A percentile compares a stretch with the other conserved stretches of the same genome.
Evolutionary conservation across 2,113 vertebrate species (phyloP).

Genomic region (Colius striatus): DNA sequence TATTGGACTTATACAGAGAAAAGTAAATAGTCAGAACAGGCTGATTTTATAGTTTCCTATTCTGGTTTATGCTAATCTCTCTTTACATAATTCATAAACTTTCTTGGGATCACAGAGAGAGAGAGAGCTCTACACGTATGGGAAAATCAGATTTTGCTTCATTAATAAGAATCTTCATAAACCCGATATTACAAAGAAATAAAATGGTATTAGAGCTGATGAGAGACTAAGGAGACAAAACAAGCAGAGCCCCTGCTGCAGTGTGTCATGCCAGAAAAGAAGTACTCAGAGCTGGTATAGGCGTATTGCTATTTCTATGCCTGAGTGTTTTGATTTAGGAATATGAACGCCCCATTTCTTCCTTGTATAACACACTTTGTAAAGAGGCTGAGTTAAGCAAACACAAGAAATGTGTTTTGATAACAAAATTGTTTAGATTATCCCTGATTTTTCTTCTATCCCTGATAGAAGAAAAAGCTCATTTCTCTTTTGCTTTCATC

Average conservation of each 20-base stretch:
- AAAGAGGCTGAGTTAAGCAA: neutral
- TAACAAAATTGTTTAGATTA: neutral
- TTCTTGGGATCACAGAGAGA: neutral
- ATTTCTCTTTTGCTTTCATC: neutral
- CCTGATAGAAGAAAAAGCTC: neutral
- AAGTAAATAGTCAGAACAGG: neutral
- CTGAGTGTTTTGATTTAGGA: neutral
- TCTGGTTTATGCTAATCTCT: neutral
- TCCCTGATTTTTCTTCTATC: too few relatives aligned
- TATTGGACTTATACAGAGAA: neutral
- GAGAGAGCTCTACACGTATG: neutral
- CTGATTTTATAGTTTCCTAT: neutral
- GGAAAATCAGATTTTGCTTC: neutral
- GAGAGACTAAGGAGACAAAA: neutral
- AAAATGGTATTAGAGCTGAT: neutral
- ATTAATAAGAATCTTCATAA: neutral
- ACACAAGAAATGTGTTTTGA: neutral
- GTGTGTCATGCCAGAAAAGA: neutral
- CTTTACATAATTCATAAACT: neutral
- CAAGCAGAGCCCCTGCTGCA: neutral
- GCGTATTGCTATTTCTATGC: neutral
- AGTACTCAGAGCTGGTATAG: neutral
- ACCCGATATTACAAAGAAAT: neutral
- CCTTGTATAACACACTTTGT: neutral
- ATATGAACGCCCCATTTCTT: neutral